Evolutionary conservation across 2,888 invertebrate species (phyloP), one percentile per base, ranked within the genome.

Genomic region (Mythimna albipuncta): DNA sequence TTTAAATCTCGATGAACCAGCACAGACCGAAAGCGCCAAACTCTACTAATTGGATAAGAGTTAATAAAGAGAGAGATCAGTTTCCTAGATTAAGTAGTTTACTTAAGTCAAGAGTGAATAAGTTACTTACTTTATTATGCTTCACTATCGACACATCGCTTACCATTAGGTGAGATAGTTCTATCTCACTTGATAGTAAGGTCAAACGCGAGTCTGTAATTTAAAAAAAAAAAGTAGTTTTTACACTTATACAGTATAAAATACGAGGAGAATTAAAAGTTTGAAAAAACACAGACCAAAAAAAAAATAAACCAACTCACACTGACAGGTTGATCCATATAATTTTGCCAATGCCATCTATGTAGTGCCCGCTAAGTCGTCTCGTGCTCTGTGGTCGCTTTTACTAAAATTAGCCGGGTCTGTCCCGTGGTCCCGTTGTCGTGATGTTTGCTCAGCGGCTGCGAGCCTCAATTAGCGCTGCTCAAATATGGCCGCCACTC

Each of bases 401-500:
- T 83, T 72, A 79, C 54, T 74, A 44, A 83, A 80, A 74, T 81
- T 61, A 59, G 63, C 59, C 47, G 32, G 21, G 19, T 54, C 41
- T 41, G 61, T 61, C 21, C 32, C 59, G 44, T 63, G 77, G 80
- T 79, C 79, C 69, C 76, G 65, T 69, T 77, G 71, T 70, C 72
- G 64, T 64, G 75, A 72, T 89, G 89, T 90, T 89, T 91, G 86
- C 85, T 74, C 62, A 81, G 85, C 76, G 77, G 86, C 85, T 82
- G 79, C 84, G 84, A 82, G 85, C 87, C 80, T 87, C 91, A 92
- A 92, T 92, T 92, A 92, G 90, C 84, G 75, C 72, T 82, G 79
- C 86, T 88, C 91, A 92, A 92, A 92, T 89, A 91, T 89, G 81
- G 81, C 77, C 64, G 77, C 88, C 90, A 81, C 91, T 89, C 89